Percentiles rank a stretch among this genome's conserved stretches.
Evolutionary conservation across 2,113 vertebrate genomes (phyloP).

Genomic region (Melospiza georgiana): DNA sequence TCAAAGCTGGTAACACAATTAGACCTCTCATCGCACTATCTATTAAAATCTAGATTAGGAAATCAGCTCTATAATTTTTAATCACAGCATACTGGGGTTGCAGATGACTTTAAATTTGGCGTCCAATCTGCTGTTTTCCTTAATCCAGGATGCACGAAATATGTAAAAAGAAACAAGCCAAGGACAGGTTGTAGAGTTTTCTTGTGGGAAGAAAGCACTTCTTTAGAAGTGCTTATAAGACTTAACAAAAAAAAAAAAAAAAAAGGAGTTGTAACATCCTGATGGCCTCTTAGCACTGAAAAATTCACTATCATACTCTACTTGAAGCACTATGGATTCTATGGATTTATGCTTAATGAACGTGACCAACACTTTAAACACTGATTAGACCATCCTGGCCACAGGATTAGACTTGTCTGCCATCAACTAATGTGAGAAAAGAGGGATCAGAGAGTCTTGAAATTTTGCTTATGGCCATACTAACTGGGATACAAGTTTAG

Average conservation of each 20-base stretch:
- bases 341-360: neutral
- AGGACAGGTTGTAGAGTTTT: neutral
- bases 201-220: neutral
- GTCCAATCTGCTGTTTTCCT: neutral
- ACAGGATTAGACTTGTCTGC: neutral
- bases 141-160: neutral
- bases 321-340: neutral
- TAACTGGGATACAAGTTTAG: neutral
- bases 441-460: neutral
- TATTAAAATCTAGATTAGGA: slow-evolving; percentile 42
- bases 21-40: neutral
- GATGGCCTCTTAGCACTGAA: neutral
- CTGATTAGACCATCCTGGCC: neutral
- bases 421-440: neutral
- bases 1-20: slow-evolving; percentile 30
- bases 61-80: slow-evolving; percentile 28
- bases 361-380: neutral
- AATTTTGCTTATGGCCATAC: neutral
- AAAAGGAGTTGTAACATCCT: neutral
- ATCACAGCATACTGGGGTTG: neutral
- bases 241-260: neutral
- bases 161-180: neutral
- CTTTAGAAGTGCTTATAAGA: slow-evolving; percentile 3
- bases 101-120: neutral
- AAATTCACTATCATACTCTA: neutral